A percentile compares a stretch with the other conserved stretches of the same genome.
phyloP scores from a whole-genome alignment of 2,888 invertebrate genomes.

The Nemoura dubitans region DNA sequence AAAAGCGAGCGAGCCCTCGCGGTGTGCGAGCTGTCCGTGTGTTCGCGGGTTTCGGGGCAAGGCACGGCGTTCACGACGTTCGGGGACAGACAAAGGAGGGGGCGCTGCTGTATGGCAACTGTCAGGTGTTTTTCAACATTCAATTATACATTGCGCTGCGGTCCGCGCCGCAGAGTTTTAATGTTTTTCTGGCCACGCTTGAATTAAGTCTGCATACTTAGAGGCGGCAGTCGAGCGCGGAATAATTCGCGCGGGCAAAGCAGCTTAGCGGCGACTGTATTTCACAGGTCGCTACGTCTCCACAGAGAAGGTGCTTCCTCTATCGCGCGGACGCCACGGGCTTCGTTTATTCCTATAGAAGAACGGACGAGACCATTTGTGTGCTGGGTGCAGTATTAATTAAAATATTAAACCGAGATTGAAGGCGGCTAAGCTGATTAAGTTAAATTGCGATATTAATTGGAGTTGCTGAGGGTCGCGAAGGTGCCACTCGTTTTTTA shows the following conservation, averaged over 20 bases:
- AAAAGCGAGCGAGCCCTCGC: background rate
- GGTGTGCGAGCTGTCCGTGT: too few relatives aligned
- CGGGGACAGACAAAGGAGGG: too few relatives aligned
- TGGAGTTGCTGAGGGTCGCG: background rate
- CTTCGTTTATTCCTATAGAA: background rate
- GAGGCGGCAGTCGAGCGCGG: background rate
- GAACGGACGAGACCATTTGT: background rate
- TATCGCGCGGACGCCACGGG: background rate
- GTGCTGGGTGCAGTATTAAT: background rate
- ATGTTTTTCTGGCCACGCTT: background rate
- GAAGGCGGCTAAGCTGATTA: background rate
- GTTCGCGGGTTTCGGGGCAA: too few relatives aligned
- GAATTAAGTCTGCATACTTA: background rate
- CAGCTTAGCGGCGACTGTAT: background rate
- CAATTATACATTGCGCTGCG: background rate
- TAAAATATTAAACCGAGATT: constrained; percentile 7
- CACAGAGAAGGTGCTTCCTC: background rate
- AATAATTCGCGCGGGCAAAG: background rate
- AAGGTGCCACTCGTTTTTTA: background rate
- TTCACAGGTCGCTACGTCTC: background rate
- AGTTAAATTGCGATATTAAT: background rate
- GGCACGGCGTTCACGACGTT: too few relatives aligned
- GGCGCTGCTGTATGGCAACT: background rate
- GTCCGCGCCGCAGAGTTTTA: background rate
- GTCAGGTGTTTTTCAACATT: background rate